A percentile compares a stretch with the other conserved stretches of the same genome.
These are phyloP conservation scores for Pedetes capensis DNA, from an alignment of 2,113 vertebrate species.

Conservation along the genomic window DNA sequence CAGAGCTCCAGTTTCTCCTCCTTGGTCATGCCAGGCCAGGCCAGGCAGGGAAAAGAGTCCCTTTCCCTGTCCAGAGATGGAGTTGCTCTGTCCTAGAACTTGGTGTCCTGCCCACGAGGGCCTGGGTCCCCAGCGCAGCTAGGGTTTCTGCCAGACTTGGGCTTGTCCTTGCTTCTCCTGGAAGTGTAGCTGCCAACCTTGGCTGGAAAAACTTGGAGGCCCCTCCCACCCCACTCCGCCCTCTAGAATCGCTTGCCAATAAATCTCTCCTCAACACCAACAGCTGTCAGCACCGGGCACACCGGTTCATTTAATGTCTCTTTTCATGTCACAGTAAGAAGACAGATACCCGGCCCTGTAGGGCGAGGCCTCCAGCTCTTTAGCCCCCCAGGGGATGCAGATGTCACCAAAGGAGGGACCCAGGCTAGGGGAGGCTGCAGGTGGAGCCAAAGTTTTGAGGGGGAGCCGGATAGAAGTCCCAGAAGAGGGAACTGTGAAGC, in stretches of 20 bases:
- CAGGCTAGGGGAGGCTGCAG: neutral
- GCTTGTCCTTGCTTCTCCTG: neutral
- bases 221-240: neutral
- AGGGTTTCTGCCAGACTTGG: neutral
- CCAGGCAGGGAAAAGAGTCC: neutral
- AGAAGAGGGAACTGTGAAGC: neutral
- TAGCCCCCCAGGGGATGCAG: neutral
- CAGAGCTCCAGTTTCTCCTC: constrained; percentile 43
- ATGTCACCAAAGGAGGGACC: neutral
- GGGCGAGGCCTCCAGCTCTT: neutral
- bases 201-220: neutral
- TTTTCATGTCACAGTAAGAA: neutral
- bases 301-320: neutral
- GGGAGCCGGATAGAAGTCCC: neutral
- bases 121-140: neutral
- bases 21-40: neutral
- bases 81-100: constrained; percentile 54
- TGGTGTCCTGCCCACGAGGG: neutral
- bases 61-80: neutral
- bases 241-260: constrained; percentile 26
- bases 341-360: neutral
- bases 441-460: neutral
- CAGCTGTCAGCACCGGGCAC: neutral
- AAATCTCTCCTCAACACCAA: neutral
- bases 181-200: neutral